These are phyloP conservation scores for Dicyrtomina minuta DNA, from an alignment of 2,888 invertebrate genomes.

Conservation along the genomic window DNA sequence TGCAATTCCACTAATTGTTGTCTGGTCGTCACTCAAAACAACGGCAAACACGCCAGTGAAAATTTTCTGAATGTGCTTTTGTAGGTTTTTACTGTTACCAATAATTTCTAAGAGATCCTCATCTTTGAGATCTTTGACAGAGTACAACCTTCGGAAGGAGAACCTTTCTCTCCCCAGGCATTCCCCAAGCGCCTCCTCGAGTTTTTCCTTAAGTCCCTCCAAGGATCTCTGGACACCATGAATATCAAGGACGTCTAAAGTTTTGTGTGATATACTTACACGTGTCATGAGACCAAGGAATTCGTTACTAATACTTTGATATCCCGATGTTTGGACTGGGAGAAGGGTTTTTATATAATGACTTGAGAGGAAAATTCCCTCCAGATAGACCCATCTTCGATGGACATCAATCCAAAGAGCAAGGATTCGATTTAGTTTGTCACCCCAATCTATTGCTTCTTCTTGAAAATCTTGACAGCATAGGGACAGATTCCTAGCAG, in stretches of 20 bases:
- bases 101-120: constrained; percentile 99
- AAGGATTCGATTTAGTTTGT: constrained; percentile 96
- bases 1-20: constrained; percentile 85
- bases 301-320: constrained; percentile 94
- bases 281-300: constrained; percentile 99
- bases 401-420: constrained; percentile 99
- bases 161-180: constrained; percentile 96
- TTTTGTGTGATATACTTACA: constrained; percentile 95
- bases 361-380: constrained; percentile 98
- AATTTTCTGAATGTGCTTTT: constrained; percentile 99
- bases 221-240: constrained; percentile 92
- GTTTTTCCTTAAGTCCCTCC: constrained; percentile 97
- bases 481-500: constrained; percentile 99
- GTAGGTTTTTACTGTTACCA: constrained; percentile 99
- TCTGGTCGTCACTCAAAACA: constrained; percentile 89
- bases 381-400: constrained; percentile 97
- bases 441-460: constrained; percentile 98
- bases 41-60: constrained; percentile 98
- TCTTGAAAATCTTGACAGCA: constrained; percentile 99
- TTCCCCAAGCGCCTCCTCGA: constrained; percentile 99
- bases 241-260: constrained; percentile 98
- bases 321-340: constrained; percentile 96
- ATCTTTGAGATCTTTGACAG: constrained; percentile 99
- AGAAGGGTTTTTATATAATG: constrained; percentile 96
- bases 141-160: constrained; percentile 98